Conservation (phyloP, 2,797 vertebrate species). For the Parauchenoglanis ngamensis region DNA sequence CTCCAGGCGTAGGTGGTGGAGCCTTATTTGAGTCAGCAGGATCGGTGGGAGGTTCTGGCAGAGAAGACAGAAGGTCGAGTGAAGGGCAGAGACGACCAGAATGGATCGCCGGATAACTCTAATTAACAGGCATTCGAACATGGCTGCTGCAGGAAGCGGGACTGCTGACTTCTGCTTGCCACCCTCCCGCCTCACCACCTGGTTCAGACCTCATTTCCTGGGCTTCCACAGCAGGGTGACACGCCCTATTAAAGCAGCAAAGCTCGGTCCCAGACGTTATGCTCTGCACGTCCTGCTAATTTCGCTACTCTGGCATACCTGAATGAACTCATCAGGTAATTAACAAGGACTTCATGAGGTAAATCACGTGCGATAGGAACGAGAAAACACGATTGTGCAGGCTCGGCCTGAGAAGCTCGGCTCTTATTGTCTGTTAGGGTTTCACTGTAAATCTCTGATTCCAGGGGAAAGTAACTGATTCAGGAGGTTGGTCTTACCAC, state of each 20-base stretch:
- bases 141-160: slow-evolving; percentile 69
- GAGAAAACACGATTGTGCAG: not conserved
- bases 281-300: slow-evolving; percentile 2
- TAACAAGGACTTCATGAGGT: slow-evolving; percentile 29
- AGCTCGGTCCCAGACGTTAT: not conserved
- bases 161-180: slow-evolving; percentile 68
- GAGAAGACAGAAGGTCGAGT: slow-evolving; percentile 63
- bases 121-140: slow-evolving; percentile 77
- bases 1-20: slow-evolving; percentile 5
- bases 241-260: slow-evolving; percentile 21
- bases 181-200: slow-evolving; percentile 73
- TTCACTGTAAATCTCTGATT: not conserved
- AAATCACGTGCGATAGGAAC: slow-evolving; percentile 11
- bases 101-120: slow-evolving; percentile 63
- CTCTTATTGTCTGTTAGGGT: too few relatives aligned
- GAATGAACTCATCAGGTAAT: slow-evolving; percentile 40
- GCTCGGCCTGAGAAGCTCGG: not conserved
- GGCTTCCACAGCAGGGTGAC: slow-evolving; percentile 9
- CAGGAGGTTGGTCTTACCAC: not conserved
- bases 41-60: slow-evolving; percentile 52
- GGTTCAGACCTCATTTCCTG: slow-evolving; percentile 76
- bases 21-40: slow-evolving; percentile 15
- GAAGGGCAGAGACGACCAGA: slow-evolving; percentile 63
- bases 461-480: not conserved
- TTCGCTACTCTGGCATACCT: slow-evolving; percentile 27